Evolutionary conservation across 2,113 vertebrate genomes (phyloP), one percentile per base, ranked within the genome.

Genomic region (Leptodactylus fuscus): DNA sequence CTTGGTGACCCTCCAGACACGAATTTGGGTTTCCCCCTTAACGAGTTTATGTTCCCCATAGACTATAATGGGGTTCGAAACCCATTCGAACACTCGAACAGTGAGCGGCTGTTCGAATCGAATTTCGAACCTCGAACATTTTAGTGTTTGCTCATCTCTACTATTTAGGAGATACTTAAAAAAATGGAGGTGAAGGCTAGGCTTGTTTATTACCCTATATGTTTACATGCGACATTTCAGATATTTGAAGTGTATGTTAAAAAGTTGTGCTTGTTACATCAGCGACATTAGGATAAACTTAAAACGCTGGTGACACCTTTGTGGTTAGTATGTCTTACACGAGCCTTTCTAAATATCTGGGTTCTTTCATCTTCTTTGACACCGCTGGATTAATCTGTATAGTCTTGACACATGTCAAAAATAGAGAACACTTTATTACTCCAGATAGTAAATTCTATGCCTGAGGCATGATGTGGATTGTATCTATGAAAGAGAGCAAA

Each of bases 391-490:
- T 78, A 85, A 32, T 55, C 46, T 53, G 13, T 15, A 41, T 44
- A 20, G 15, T 16, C 44, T 69, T 85, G 83, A 85, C 83, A 78
- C 58, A 44, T 75, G 34, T 85, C 73, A 85, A 82, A 82, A 82
- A 44, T 44, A 49, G 74, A 65, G 41, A 49, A 36, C 41, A 65
- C 73, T 85, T 76, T 85, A 53, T 85, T 67, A 53, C 73, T 38
- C 15, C 32, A 51, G 83, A 53, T 74, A 53, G 58, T 85, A 78
- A 85, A 85, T 85, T 51, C 77, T 69, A 53, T 85, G 60, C 83
- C 83, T n/a, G 36, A n/a, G 60, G 83, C 74, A 79, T 85, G 46
- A 69, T 51, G 75, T 41, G 46, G 46, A 46, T 79, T 58, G 83
- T 79, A 85, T 51, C 83, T 27, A 29, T 78, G 16, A 51, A n/a